Percentiles rank a stretch among this genome's conserved stretches.
phyloP scores from a whole-genome alignment of 64 coral and sea anemone genomes.

The Porites lutea region DNA sequence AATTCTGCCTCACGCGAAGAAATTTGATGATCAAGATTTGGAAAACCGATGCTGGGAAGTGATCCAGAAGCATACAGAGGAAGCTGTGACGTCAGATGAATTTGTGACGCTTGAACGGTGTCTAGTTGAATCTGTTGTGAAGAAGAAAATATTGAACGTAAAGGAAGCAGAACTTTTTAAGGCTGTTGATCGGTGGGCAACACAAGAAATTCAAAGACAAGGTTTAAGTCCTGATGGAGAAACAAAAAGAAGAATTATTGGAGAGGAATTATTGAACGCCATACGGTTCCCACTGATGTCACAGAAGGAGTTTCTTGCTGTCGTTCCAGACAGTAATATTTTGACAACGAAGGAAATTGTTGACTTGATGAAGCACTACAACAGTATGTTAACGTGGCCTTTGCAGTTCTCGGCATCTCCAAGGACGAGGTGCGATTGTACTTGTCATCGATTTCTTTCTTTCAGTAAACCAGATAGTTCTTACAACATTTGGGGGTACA shows the following conservation, averaged over 20 bases:
- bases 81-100: slow-evolving; percentile 3
- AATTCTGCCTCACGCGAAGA: slow-evolving; percentile 18
- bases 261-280: not conserved
- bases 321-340: slow-evolving; percentile 2
- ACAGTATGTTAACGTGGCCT: not conserved
- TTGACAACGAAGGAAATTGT: slow-evolving; percentile 26
- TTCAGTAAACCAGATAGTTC: too few species aligned
- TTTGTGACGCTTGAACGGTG: not conserved
- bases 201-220: not conserved
- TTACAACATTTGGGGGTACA: not conserved
- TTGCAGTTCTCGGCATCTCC: not conserved
- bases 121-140: not conserved
- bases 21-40: slow-evolving; percentile 29
- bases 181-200: slow-evolving; percentile 22
- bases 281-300: slow-evolving; percentile 48
- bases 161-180: slow-evolving; percentile 20
- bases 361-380: slow-evolving; percentile 14
- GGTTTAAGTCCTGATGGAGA: not conserved
- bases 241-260: not conserved
- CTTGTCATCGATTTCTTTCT: not conserved
- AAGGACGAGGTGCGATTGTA: not conserved
- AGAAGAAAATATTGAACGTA: not conserved
- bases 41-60: slow-evolving; percentile 28
- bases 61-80: slow-evolving; percentile 1
- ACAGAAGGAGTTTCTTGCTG: slow-evolving; percentile 22